Conservation (phyloP, 2,797 vertebrate genomes). For the Cuniculus paca region DNA sequence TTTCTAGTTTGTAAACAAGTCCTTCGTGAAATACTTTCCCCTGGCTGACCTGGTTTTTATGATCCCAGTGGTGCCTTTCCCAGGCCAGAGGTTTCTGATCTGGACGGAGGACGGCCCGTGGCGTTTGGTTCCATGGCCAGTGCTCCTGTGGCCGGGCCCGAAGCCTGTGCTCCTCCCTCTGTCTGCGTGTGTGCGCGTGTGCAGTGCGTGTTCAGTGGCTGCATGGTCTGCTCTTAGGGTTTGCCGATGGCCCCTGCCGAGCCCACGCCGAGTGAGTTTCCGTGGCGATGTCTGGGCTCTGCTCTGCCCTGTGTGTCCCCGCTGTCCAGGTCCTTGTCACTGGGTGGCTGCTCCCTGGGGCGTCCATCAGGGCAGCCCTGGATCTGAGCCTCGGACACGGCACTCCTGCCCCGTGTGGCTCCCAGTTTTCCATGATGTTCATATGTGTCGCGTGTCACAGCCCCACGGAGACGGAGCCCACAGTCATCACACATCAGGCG, state of each 20-base stretch:
- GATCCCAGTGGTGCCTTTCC: not conserved
- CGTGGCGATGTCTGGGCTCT: not conserved
- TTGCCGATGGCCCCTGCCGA: not conserved
- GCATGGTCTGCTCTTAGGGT: not conserved
- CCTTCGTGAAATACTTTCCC: not conserved
- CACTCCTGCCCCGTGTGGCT: fast-evolving
- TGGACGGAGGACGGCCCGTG: not conserved
- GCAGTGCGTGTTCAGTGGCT: not conserved
- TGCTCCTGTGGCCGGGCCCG: not conserved
- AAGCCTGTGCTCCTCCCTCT: not conserved
- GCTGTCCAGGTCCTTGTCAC: not conserved
- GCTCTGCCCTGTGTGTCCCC: not conserved
- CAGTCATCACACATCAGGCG: fast-evolving
- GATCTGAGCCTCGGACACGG: fast-evolving
- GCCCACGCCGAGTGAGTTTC: too few species aligned
- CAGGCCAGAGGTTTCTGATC: not conserved
- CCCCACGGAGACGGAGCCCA: not conserved
- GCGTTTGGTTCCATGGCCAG: not conserved
- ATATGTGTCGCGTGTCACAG: fast-evolving
- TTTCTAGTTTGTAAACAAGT: not conserved
- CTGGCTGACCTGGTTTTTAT: not conserved
- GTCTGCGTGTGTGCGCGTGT: too few species aligned
- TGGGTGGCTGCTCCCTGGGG: not conserved
- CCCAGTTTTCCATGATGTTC: fast-evolving
- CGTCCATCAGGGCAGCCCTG: not conserved